A percentile compares a stretch with the other conserved stretches of the same genome.
Evolutionary conservation across 2,113 vertebrate genomes (phyloP).

Genomic region (Sarotherodon lohbergeri): DNA sequence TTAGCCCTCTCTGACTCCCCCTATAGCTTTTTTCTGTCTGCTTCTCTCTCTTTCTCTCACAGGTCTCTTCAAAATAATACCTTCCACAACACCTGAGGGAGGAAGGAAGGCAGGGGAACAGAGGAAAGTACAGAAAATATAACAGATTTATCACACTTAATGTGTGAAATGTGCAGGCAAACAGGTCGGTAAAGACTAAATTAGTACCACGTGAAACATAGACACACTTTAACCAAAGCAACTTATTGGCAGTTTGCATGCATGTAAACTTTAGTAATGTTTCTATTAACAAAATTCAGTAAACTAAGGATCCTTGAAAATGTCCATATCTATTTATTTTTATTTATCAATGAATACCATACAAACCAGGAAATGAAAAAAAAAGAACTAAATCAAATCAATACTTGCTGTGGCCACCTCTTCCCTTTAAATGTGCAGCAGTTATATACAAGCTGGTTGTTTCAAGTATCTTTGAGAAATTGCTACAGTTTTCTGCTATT

Average conservation of each 20-base stretch:
- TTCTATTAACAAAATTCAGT: not conserved
- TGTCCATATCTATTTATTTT: not conserved
- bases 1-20: slow-evolving; percentile 70
- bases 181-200: not conserved
- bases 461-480: not conserved
- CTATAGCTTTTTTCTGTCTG: slow-evolving; percentile 1
- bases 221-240: not conserved
- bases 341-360: not conserved
- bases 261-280: not conserved
- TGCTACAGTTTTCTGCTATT: not conserved
- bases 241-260: not conserved
- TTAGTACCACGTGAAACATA: not conserved
- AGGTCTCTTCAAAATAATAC: slow-evolving; percentile 26
- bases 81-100: slow-evolving; percentile 5
- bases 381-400: not conserved
- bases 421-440: not conserved
- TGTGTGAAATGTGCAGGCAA: not conserved
- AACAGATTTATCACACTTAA: not conserved
- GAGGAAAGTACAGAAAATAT: not conserved
- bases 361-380: accelerated
- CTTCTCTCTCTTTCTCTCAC: not conserved
- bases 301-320: accelerated
- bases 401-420: not conserved
- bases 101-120: not conserved
- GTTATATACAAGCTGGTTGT: not conserved